Conservation (phyloP, 2,113 vertebrate species). For the Conger conger region DNA sequence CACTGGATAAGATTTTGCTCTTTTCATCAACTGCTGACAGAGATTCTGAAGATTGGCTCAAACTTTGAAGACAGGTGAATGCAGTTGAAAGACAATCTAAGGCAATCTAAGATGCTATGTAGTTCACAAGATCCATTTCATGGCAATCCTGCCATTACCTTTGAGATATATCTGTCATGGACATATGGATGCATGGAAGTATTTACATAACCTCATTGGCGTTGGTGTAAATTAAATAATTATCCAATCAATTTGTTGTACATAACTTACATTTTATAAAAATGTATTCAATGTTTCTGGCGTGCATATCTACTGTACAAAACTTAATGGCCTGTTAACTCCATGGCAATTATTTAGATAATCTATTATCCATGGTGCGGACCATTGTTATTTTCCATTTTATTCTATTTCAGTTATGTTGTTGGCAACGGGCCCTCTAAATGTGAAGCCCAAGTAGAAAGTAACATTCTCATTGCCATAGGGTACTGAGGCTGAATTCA, state of each 20-base stretch:
- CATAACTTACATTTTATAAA: no score
- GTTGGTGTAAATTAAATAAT: no score
- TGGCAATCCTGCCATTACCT: no score
- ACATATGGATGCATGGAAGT: no score
- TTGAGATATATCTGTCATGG: no score
- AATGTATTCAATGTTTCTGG: neutral
- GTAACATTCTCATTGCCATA: constrained; percentile 59
- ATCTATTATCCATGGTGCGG: no score
- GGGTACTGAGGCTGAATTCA: constrained; percentile 58
- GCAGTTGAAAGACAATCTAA: constrained; percentile 57
- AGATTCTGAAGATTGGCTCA: constrained; percentile 46
- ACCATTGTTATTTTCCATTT: neutral
- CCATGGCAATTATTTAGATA: no score
- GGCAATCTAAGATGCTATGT: constrained; percentile 64
- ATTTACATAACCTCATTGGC: no score
- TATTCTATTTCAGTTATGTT: constrained; percentile 9
- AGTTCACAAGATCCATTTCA: constrained; percentile 60
- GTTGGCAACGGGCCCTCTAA: constrained; percentile 52
- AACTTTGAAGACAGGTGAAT: constrained; percentile 61
- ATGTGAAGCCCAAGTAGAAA: constrained; percentile 28
- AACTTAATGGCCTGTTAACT: no score
- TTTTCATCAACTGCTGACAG: constrained; percentile 44
- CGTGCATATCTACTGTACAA: no score
- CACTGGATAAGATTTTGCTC: constrained; percentile 35
- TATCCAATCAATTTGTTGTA: no score